A percentile compares a stretch with the other conserved stretches of the same genome.
Conservation (phyloP, 2,888 invertebrate genomes). For the Sphaerophoria taeniata region DNA sequence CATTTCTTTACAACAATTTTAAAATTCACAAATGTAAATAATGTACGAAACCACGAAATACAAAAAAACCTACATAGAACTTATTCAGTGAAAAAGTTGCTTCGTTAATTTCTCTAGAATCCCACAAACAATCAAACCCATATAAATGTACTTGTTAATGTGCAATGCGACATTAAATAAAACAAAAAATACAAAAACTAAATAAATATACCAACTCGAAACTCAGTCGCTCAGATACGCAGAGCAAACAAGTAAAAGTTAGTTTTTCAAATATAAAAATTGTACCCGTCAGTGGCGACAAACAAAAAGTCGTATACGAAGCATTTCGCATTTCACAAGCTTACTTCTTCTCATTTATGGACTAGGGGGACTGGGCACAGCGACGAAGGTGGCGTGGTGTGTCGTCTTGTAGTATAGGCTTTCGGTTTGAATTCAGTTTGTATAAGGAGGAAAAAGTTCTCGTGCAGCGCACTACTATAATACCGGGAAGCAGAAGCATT, state of each 20-base stretch:
- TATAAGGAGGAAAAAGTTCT: conserved; percentile 48
- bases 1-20: neutral
- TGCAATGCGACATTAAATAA: conserved; percentile 44
- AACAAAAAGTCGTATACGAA: neutral
- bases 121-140: conserved; percentile 3
- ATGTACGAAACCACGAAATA: neutral
- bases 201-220: neutral
- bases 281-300: neutral
- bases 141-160: conserved; percentile 8
- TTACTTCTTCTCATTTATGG: conserved; percentile 2
- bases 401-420: neutral
- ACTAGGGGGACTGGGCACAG: neutral
- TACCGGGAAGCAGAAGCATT: conserved; percentile 50
- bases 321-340: conserved; percentile 21
- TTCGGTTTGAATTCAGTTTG: conserved; percentile 4
- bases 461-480: conserved; percentile 24
- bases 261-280: conserved; percentile 18
- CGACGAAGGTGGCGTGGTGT: neutral
- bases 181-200: neutral
- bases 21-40: neutral
- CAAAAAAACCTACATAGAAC: neutral
- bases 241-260: conserved; percentile 24
- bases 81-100: conserved; percentile 36
- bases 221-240: neutral
- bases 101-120: conserved; percentile 1